Evolutionary conservation across 2,797 vertebrate species (phyloP).

Genomic region (Lagorchestes hirsutus): DNA sequence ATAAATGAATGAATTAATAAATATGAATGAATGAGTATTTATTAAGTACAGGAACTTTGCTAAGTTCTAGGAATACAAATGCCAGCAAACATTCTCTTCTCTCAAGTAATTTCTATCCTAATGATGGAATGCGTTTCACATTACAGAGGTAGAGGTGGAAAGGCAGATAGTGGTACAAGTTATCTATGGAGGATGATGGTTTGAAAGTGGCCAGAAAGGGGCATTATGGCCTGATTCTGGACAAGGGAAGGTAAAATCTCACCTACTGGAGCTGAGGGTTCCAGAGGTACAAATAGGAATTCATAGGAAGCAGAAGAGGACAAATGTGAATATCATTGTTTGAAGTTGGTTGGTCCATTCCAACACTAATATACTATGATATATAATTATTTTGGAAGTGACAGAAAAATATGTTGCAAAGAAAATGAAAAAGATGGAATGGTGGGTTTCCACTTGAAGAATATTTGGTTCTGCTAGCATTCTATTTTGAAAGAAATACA

Average conservation of each 20-base stretch:
- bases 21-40: background rate
- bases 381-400: background rate
- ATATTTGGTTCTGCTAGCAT: background rate
- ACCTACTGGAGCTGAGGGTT: background rate
- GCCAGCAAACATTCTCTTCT: background rate
- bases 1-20: background rate
- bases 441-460: background rate
- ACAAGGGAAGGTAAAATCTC: background rate
- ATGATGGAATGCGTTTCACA: background rate
- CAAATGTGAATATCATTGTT: background rate
- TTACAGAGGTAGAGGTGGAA: background rate
- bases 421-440: background rate
- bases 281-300: background rate
- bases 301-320: background rate
- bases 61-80: background rate
- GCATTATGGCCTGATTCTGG: background rate
- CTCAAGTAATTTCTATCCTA: background rate
- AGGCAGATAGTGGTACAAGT: background rate
- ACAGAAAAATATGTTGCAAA: background rate
- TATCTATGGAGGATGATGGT: background rate
- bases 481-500: slow-evolving; percentile 7
- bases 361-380: background rate
- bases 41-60: background rate
- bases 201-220: background rate
- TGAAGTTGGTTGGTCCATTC: background rate